A percentile compares a stretch with the other conserved stretches of the same genome.
These are phyloP conservation scores for Leucopsar rothschildi DNA, from an alignment of 2,113 vertebrate genomes.

Conservation along the genomic window DNA sequence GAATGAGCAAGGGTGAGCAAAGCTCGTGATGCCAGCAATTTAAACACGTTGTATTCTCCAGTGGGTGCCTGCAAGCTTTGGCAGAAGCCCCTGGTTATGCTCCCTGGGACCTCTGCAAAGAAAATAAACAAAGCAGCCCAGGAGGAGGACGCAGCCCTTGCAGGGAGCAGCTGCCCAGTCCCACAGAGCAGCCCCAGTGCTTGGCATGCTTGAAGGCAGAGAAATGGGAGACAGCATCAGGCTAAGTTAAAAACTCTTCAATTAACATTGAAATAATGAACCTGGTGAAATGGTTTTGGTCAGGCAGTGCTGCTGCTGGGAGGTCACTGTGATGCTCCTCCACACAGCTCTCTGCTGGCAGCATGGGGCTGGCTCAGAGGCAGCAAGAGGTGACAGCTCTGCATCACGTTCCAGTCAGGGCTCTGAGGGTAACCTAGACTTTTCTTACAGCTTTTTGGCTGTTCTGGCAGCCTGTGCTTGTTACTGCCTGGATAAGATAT, in stretches of 20 bases:
- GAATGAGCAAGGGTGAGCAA: neutral
- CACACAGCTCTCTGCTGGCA: neutral
- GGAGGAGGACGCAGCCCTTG: neutral
- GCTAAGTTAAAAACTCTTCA: neutral
- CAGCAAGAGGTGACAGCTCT: neutral
- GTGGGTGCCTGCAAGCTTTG: neutral
- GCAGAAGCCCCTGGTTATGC: neutral
- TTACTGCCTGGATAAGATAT: neutral
- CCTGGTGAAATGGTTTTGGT: neutral
- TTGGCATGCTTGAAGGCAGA: accelerated
- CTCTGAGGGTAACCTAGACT: neutral
- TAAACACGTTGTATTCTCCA: neutral
- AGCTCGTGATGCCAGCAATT: accelerated
- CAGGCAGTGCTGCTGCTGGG: neutral
- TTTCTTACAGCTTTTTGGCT: neutral
- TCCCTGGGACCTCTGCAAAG: neutral
- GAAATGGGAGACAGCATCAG: neutral
- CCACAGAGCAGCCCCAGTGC: accelerated
- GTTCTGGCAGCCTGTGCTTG: neutral
- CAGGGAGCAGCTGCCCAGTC: neutral
- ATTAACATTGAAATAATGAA: neutral
- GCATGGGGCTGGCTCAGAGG: neutral
- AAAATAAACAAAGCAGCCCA: neutral
- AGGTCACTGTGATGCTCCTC: neutral
- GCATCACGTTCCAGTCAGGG: too few relatives aligned